Evolutionary conservation across 2,797 vertebrate species (phyloP), one percentile per base, ranked within the genome.

Genomic region (Siniperca scherzeri): DNA sequence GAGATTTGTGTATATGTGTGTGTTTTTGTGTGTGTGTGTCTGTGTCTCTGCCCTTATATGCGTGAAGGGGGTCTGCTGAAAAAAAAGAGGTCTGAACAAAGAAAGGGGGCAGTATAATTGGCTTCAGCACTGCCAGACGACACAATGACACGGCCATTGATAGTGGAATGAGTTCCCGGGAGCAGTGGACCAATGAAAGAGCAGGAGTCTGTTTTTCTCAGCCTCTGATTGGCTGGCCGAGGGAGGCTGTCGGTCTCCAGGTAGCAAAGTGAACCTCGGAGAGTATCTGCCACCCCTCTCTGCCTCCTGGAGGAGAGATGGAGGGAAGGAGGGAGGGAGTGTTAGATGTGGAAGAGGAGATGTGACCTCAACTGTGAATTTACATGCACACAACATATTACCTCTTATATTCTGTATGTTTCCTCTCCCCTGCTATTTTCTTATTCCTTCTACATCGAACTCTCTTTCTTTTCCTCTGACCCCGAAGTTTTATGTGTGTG

Each of bases 221-320:
- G 82, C 81, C 48, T 81, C 89, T 85, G 92, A 95, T 96, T 96
- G 94, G 96, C 90, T 88, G 87, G 78, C 88, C 12, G 21, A 60
- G 46, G 78, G 86, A 93, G 89, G 88, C 85, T 82, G 93, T 91
- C 93, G 92, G 95, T 96, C 94, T 96, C 96, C 94, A 95, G 95
- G 95, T 96, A 95, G 94, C 95, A 87, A 88, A 91, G 84, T 91
- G 91, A 93, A 91, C 92, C 88, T 88, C 67, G 73, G 81, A 91
- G 94, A 91, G 83, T 88, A 88, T 95, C 91, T 91, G 87, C 81
- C 88, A 81, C 85, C 84, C 78, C 83, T 85, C 83, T 85, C 77
- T 56, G 73, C 75, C 78, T 87, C 77, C 83, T 82, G n/a, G 55
- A 84, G 81, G 75, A 65, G 59, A 55, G 77, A 78, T 22, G 46